phyloP scores from a whole-genome alignment of 2,888 invertebrate species.

The Rugalucina vietnamica region DNA sequence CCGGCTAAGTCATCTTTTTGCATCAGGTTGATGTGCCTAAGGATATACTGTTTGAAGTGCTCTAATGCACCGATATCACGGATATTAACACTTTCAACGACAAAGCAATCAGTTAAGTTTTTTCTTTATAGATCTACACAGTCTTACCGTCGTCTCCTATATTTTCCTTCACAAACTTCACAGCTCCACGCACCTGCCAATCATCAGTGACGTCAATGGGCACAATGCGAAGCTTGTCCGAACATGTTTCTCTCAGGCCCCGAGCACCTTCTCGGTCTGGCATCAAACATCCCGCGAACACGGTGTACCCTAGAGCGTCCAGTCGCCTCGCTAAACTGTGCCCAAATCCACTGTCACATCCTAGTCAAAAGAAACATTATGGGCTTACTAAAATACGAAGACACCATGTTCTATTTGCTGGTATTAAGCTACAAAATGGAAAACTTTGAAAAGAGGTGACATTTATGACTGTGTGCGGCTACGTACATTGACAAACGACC shows the following conservation, averaged over 20 bases:
- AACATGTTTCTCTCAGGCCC: conserved; percentile 65
- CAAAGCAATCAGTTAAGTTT: too few relatives aligned
- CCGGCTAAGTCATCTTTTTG: too few relatives aligned
- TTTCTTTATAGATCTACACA: too few relatives aligned
- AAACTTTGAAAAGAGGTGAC: too few relatives aligned
- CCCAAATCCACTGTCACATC: conserved; percentile 81
- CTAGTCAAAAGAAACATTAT: conserved; percentile 57
- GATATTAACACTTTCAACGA: too few relatives aligned
- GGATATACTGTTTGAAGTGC: too few relatives aligned
- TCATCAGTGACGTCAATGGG: conserved; percentile 79
- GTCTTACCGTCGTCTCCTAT: conserved; percentile 69
- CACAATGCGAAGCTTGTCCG: conserved; percentile 70
- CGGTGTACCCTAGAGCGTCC: conserved; percentile 74
- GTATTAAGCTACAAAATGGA: too few relatives aligned
- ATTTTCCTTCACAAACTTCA: conserved; percentile 74
- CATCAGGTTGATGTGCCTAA: too few relatives aligned
- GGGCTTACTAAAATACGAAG: too few relatives aligned
- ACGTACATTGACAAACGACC: neutral
- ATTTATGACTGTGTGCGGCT: neutral
- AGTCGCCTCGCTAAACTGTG: conserved; percentile 72
- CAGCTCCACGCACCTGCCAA: conserved; percentile 76
- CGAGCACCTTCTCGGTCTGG: conserved; percentile 77
- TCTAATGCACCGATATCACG: too few relatives aligned
- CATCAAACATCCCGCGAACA: conserved; percentile 79
- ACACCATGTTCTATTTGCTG: too few relatives aligned